phyloP scores from a whole-genome alignment of 2,113 vertebrate genomes.

The Myrmecobius fasciatus region DNA sequence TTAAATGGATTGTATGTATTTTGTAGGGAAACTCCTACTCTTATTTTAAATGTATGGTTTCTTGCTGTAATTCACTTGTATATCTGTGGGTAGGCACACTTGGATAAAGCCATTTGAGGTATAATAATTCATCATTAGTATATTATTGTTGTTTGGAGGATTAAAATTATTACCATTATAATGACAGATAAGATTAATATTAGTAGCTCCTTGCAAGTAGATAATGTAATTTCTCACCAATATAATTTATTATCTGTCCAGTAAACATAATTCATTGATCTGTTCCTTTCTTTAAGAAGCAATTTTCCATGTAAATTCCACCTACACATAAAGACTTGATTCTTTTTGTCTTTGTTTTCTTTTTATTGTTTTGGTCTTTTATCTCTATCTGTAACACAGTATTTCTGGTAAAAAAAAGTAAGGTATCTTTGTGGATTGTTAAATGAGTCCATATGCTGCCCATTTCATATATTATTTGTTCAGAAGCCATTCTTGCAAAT shows the following conservation, averaged over 20 bases:
- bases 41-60: conserved; percentile 36
- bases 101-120: conserved; percentile 39
- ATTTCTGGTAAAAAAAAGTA: conserved; percentile 51
- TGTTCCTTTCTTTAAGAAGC: conserved; percentile 24
- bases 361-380: conserved; percentile 36
- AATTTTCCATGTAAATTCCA: conserved; percentile 60
- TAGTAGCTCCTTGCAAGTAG: conserved; percentile 24
- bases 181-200: conserved; percentile 38
- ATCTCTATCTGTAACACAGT: neutral
- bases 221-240: conserved; percentile 18
- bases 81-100: conserved; percentile 40
- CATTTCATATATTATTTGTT: conserved; percentile 62
- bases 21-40: conserved; percentile 7
- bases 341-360: conserved; percentile 56
- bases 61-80: conserved; percentile 57
- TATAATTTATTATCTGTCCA: conserved; percentile 38
- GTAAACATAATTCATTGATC: conserved; percentile 50
- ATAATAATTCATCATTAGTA: conserved; percentile 42
- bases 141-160: conserved; percentile 38
- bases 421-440: conserved; percentile 59
- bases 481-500: conserved; percentile 68
- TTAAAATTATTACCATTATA: conserved; percentile 40
- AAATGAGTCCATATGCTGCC: conserved; percentile 49
- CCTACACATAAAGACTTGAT: conserved; percentile 46
- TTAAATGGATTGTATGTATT: conserved; percentile 13